These are phyloP conservation scores for Cladorhizidae sp. DNA, from an alignment of 37 sponge, comb jelly and placozoan species.

Conservation along the genomic window DNA sequence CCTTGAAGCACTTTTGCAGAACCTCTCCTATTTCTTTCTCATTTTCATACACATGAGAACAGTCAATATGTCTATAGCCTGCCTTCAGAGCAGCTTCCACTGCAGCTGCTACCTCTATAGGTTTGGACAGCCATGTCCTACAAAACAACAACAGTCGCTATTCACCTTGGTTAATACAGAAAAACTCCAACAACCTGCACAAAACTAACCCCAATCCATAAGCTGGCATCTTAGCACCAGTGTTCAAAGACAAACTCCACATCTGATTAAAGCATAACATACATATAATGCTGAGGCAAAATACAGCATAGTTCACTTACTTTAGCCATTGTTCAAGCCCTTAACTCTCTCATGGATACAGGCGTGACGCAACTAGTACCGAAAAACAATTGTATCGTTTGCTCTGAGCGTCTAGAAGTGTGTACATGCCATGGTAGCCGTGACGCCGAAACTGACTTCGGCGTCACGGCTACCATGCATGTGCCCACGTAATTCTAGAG, in stretches of 20 bases:
- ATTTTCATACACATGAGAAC: conserved; percentile 89
- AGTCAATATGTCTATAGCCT: conserved; percentile 89
- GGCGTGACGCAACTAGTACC: too few species aligned
- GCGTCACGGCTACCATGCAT: too few species aligned
- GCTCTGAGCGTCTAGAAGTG: too few species aligned
- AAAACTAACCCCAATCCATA: conserved; percentile 70
- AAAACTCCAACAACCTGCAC: neutral
- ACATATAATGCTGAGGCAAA: too few species aligned
- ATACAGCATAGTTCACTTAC: too few species aligned
- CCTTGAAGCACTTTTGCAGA: conserved; percentile 79
- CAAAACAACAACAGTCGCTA: neutral
- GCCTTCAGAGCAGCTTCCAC: conserved; percentile 71
- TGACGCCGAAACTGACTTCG: too few species aligned
- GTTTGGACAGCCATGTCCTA: conserved; percentile 83
- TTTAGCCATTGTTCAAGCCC: too few species aligned
- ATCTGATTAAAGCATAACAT: too few species aligned
- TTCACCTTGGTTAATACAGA: neutral
- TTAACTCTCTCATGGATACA: too few species aligned
- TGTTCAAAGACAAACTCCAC: conserved; percentile 57
- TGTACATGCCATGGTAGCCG: too few species aligned
- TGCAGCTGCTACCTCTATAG: conserved; percentile 74
- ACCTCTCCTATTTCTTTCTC: conserved; percentile 88
- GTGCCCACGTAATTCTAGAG: too few species aligned
- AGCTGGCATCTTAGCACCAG: conserved; percentile 66
- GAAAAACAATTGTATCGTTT: too few species aligned